Evolutionary conservation across 2,797 vertebrate species (phyloP), one percentile per base, ranked within the genome.

Genomic region (Gadopsis marmoratus): DNA sequence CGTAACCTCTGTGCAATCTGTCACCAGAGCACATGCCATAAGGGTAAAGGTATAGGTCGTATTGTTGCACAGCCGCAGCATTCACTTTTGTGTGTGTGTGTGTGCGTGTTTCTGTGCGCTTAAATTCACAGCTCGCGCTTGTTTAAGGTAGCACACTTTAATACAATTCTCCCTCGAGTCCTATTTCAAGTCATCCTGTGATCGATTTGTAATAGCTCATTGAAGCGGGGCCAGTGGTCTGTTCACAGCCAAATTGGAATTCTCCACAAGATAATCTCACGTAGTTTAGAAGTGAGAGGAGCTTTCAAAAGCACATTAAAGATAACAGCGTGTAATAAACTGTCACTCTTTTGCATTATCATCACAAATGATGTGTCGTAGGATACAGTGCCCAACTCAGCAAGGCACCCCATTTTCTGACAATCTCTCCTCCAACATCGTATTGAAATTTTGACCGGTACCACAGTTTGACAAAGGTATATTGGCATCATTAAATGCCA

Each of bases 191-290:
- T 82, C 81, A 65, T 86, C 67, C 67, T 80, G 7, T 83, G 84
- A 90, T 93, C 79, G 87, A 93, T 90, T 88, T 76, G 87, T 89
- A 89, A 85, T 83, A 91, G 89, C 83, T 88, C 83, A 82, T 74
- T 90, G 89, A 90, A 84, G 81, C 75, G 19, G 71, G 71, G 81
- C 84, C 86, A 86, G 83, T 50, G 73, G 71, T 88, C 70, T 63
- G 77, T 82, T 90, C 81, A 50, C 78, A 86, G 85, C 87, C 82
- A 87, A 85, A 88, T 84, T 88, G 83, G 77, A 92, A 91, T 82
- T 82, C 86, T 85, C 64, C 64, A 71, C 83, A 74, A 87, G 81
- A 91, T 89, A 83, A 88, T 88, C 68, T 58, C 45, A 54, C 29
- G 41, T 63, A 45, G 23, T 72, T 80, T 67, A 66, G 76, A 82